These are phyloP conservation scores for Spialia ferax DNA, from an alignment of 2,888 invertebrate species.

Conservation along the genomic window DNA sequence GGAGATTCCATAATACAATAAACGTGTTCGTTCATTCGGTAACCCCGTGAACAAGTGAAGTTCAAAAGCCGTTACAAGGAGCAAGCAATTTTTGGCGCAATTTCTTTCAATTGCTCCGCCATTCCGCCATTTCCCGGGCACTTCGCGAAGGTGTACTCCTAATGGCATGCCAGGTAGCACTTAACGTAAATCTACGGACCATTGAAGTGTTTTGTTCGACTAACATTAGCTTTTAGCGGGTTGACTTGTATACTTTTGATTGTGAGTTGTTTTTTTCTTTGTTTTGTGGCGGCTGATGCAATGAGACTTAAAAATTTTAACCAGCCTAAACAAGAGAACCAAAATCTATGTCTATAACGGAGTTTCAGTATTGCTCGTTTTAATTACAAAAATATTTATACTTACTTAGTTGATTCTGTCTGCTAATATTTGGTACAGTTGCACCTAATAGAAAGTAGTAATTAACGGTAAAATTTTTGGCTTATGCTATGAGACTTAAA, in stretches of 20 bases:
- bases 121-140: conserved; percentile 44
- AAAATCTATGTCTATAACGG: too few species aligned
- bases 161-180: conserved; percentile 38
- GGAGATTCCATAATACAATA: conserved; percentile 6
- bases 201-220: conserved; percentile 38
- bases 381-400: too few species aligned
- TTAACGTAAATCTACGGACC: conserved; percentile 40
- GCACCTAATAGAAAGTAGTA: too few species aligned
- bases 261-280: not conserved
- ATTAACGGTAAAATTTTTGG: too few species aligned
- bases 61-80: conserved; percentile 34
- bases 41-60: conserved; percentile 29
- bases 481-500: too few species aligned
- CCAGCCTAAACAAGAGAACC: too few species aligned
- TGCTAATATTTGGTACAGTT: too few species aligned
- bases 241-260: not conserved
- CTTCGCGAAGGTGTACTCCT: conserved; percentile 39
- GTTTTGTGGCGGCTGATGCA: too few species aligned
- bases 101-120: conserved; percentile 49
- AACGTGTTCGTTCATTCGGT: conserved; percentile 26
- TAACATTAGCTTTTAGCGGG: conserved; percentile 32
- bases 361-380: too few species aligned
- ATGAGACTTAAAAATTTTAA: too few species aligned
- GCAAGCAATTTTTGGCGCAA: conserved; percentile 50
- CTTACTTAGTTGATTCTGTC: too few species aligned